Evolutionary conservation across 1,140 invertebrate genomes (phyloP), one percentile per base, ranked within the genome.

Genomic region (Amphibalanus amphitrite): DNA sequence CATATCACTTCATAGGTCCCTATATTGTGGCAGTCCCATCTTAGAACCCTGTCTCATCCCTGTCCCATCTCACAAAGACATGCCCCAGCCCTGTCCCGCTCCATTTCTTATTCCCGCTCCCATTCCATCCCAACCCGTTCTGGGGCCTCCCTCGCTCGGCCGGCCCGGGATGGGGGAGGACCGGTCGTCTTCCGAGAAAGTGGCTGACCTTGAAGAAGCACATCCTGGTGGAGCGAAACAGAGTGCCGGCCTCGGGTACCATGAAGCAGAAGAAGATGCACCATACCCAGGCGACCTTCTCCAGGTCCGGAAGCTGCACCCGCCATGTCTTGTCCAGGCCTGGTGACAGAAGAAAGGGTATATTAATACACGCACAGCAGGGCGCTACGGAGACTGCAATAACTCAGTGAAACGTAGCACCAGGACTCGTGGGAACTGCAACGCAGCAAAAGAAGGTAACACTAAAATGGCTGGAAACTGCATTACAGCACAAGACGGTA

Each of bases 271-370:
- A 89, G 47, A 95, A 82, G n/a, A 96, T 80, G 71, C 90, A 91
- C 93, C 93, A 96, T 79, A 92, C 91, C 92, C 92, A 96, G 17
- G 89, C 90, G 69, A 94, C 88, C 67, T 91, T 84, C 79, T 95
- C 92, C 73, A 87, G 86, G 73, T 90, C 87, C 3, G 91, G 89
- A 73, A 93, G 79, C 40, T 83, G 85, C 0, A 89, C 89, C 75
- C 89, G 82, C 77, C 90, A 93, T 78, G 88, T 86, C 78, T 90
- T 91, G 78, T 92, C 90, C 75, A 90, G 86, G 78, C 88, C 90
- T 91, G 81, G 3, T 3, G 47, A 38, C 33, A 38, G 33, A 38
- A 20, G 47, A 13, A 20, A 1, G 13, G 47, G 47, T 8, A 13
- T 20, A 20, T 59, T 20, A 59, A 20, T 20, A 20, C 47, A 59